phyloP scores from a whole-genome alignment of 2,113 vertebrate species.

The Lamprotornis superbus region DNA sequence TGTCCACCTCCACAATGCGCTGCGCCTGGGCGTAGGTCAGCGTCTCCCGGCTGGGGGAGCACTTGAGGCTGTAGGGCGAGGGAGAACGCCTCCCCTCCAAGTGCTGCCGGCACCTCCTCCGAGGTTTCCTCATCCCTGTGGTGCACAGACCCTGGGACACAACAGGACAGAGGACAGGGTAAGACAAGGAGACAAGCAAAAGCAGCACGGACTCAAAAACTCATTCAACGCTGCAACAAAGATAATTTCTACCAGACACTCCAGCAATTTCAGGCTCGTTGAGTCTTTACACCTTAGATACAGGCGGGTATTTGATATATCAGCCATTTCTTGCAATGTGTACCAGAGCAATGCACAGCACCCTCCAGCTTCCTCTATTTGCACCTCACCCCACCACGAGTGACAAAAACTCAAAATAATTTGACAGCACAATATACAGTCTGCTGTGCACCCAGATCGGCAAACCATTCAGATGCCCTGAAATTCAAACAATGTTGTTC shows the following conservation, averaged over 20 bases:
- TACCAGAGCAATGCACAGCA: not conserved
- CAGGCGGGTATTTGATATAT: not conserved
- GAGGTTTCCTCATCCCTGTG: constrained; percentile 90
- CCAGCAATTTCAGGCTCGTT: not conserved
- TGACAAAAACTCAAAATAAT: not conserved
- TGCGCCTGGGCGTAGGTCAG: constrained; percentile 93
- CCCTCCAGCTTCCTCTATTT: not conserved
- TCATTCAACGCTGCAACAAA: accelerated
- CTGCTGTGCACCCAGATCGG: not conserved
- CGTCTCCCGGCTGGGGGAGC: constrained; percentile 88
- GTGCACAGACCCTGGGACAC: not conserved
- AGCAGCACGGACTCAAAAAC: not conserved
- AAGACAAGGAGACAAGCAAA: not conserved
- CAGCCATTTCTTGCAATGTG: not conserved
- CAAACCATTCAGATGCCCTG: not conserved
- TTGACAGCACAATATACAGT: not conserved
- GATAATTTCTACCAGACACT: not conserved
- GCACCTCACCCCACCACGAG: not conserved
- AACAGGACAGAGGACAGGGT: not conserved
- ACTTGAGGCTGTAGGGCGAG: constrained; percentile 91
- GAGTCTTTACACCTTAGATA: not conserved
- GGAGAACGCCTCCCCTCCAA: constrained; percentile 80
- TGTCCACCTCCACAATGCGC: constrained; percentile 95
- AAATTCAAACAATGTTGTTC: not conserved
- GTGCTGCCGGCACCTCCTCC: constrained; percentile 81